Evolutionary conservation across 2,797 vertebrate species (phyloP), one percentile per base, ranked within the genome.

Genomic region (Melanotaenia boesemani): DNA sequence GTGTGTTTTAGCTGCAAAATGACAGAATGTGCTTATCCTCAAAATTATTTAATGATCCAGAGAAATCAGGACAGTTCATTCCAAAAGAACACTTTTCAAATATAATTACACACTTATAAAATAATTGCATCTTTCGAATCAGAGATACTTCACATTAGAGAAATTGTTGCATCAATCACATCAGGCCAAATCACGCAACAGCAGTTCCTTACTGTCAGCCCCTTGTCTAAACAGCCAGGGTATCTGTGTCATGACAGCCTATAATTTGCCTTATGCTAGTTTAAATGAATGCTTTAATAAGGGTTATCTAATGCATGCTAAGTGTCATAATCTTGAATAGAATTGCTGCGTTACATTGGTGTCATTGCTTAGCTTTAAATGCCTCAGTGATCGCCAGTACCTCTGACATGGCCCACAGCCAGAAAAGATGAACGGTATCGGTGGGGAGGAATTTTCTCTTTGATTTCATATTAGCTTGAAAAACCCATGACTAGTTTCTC

Each of bases 311-410:
- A 90, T 92, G 83, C 72, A 56, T 63, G 79, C 81, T 77, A 82
- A 92, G 85, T 93, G 92, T 93, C 89, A 91, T 92, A 91, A 93
- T 91, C 87, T 74, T 55, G 76, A 88, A 86, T 81, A 18, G 86
- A 91, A 87, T 83, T 76, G 86, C 82, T 88, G 70, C 79, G 70
- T 84, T 91, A 83, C 79, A 63, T 69, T 32, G 80, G 79, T 84
- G 86, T 89, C 79, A 80, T 72, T 41, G 77, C 77, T 46, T 77
- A 60, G 77, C 74, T 79, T 79, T 88, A 85, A 79, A 86, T 80
- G 86, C 91, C 84, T 86, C 89, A 79, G 64, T 80, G 87, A 88
- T 84, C 83, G 74, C 66, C 18, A 12, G 78, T 60, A 26, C 72
- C 62, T 63, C 81, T 68, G 64, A 80, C 54, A 34, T 80, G 84